Evolutionary conservation across 2,888 invertebrate species (phyloP), one percentile per base, ranked within the genome.

Genomic region (Metacarcinus magister): DNA sequence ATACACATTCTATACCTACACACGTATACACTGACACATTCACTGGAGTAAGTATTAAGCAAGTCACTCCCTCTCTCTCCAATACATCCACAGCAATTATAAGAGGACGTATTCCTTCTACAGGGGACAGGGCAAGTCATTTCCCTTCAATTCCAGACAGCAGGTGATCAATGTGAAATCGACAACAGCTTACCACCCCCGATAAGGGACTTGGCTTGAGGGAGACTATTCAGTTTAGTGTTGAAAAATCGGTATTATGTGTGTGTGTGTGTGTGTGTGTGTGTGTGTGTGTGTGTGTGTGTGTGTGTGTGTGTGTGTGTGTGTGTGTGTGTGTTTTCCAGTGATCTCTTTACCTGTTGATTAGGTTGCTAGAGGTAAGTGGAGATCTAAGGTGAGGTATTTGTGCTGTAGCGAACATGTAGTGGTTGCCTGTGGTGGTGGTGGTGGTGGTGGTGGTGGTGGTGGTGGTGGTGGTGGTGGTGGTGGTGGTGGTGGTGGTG

Each of bases 261-360:
- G 67, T 67, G 67, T 67, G 67, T 67, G 67, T 23, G 67, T 67
- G 67, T 67, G 67, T 67, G 67, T 67, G 67, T 67, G 67, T 67
- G 67, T 67, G 67, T 67, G 67, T 67, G 67, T 67, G 67, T 67
- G 67, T 67, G 67, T 67, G 67, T 67, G 67, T 67, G 67, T 67
- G 67, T 67, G 67, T 67, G 67, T 67, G 67, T 67, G 67, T 67
- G 67, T 67, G 60, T 60, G 60, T 60, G 60, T 60, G 60, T 60
- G 60, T 60, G 60, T 60, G 60, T 60, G 60, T 60, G 60, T 60
- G 60, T 60, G 60, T 60, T 7, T 60, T 67, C n/a, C 19, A 67
- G 23, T 23, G 19, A 67, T 23, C 4, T 67, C 67, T 67, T 19
- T 19, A 67, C 0, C n/a, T 16, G 67, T 67, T 67, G 23, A 67